Base-by-base conservation (phyloP, 2,113 vertebrate genomes). In the Mesocricetus auratus region DNA sequence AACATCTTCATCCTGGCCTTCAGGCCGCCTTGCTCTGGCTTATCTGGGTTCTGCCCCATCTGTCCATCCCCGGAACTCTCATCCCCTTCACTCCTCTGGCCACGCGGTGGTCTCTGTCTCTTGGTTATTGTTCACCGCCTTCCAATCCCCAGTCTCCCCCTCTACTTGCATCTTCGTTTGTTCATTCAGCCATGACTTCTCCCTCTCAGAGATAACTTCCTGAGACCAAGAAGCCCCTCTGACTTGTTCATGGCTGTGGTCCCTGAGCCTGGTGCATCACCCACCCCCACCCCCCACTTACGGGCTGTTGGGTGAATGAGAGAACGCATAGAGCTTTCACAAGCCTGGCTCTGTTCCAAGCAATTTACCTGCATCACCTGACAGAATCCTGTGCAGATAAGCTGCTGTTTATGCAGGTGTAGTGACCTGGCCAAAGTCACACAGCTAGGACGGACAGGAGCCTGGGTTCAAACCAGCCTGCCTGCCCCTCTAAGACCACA, bases 81-180 rank as follows among this genome's bases (percentile, higher is more conserved):
- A 33, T 50, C 31, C 60, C 16, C 39, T 69, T 39, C 21, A 22
- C 53, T 45, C 26, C 86, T 91, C 53, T 7, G 15, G 58, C 17
- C 39, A 21, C 31, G 7, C 0, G 1, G 47, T 2, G 9, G 33
- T 47, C 19, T 62, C 8, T 2, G 11, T 19, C 68, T 39, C 69
- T n/a, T 58, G 45, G 50, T 50, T 60, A 7, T 33, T 64, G 26
- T 66, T 77, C 66, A 56, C 33, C 2, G 1, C n/a, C 45, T 71
- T 42, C 11, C 8, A 39, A 11, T 39, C 68, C 68, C 19, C 6
- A 36, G 11, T 31, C 17, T 26, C 36, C 53, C 7, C 24, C 39
- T 66, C 62, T 36, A 17, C 19, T 45, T 45, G 68, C 26, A 2
- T 16, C 29, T 69, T 58, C 42, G 22, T 78, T 45, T 29, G 7